These are phyloP conservation scores for Aspidoscelis tigris DNA, from an alignment of 2,113 vertebrate genomes.

Conservation along the genomic window DNA sequence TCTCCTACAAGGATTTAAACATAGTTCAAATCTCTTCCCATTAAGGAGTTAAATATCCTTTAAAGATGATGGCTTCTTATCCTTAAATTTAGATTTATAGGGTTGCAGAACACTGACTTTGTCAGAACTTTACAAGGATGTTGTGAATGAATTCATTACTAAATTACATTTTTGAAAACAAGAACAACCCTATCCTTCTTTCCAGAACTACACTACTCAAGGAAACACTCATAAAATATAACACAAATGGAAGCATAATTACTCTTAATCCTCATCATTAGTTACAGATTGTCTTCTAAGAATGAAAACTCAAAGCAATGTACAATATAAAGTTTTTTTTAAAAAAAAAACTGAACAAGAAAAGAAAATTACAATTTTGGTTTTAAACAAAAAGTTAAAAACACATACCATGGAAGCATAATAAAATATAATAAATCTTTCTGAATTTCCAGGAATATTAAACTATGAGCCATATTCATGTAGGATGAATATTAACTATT, in stretches of 20 bases:
- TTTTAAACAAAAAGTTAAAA: too few species aligned
- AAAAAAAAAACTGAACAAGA: neutral
- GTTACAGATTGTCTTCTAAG: too few species aligned
- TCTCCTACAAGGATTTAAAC: constrained; percentile 37
- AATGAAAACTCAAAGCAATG: neutral
- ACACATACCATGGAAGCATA: too few species aligned
- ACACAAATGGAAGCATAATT: neutral
- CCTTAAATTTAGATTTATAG: neutral
- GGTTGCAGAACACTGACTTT: constrained; percentile 22
- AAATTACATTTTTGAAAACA: neutral
- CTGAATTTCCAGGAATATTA: too few species aligned
- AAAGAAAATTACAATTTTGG: neutral
- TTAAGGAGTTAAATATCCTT: constrained; percentile 33
- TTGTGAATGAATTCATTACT: constrained; percentile 23
- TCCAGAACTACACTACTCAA: neutral
- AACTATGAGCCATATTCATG: too few species aligned
- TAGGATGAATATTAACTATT: too few species aligned
- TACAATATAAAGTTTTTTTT: neutral
- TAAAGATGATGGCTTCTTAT: neutral
- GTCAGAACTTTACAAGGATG: neutral
- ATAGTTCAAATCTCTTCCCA: neutral
- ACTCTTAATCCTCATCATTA: too few species aligned
- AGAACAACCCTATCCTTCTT: neutral
- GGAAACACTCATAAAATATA: neutral
- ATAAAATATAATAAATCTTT: too few species aligned